Percentiles rank a stretch among this genome's conserved stretches.
Evolutionary conservation across 2,113 vertebrate genomes (phyloP).

Genomic region (Muntiacus muntjak): DNA sequence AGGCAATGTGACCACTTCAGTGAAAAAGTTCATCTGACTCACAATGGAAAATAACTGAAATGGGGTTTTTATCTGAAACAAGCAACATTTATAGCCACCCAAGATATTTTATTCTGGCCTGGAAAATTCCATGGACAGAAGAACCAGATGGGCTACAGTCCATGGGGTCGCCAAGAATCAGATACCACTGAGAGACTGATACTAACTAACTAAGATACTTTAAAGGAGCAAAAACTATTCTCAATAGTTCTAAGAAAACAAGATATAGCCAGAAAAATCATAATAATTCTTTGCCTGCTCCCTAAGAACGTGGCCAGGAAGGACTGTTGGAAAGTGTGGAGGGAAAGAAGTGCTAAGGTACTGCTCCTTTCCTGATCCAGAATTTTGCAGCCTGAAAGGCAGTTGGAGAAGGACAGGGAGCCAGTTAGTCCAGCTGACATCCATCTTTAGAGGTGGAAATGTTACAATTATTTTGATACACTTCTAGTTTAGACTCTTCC

Average conservation of each 20-base stretch:
- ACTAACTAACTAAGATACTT: background rate
- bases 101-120: background rate
- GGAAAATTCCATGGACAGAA: background rate
- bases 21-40: slow-evolving; percentile 51
- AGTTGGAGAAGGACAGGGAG: background rate
- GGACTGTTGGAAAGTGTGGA: background rate
- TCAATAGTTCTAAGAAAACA: background rate
- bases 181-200: background rate
- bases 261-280: background rate
- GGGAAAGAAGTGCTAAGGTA: background rate
- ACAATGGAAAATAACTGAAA: slow-evolving; percentile 33
- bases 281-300: background rate
- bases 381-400: background rate
- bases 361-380: background rate
- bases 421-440: background rate
- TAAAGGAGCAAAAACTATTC: background rate
- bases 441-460: background rate
- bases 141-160: background rate
- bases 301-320: background rate
- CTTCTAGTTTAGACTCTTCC: background rate
- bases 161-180: background rate
- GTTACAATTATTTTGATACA: background rate
- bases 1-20: background rate
- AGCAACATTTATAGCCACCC: background rate
- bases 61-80: background rate